These are phyloP conservation scores for Cotesia typhae DNA, from an alignment of 1,140 invertebrate species.

Conservation along the genomic window DNA sequence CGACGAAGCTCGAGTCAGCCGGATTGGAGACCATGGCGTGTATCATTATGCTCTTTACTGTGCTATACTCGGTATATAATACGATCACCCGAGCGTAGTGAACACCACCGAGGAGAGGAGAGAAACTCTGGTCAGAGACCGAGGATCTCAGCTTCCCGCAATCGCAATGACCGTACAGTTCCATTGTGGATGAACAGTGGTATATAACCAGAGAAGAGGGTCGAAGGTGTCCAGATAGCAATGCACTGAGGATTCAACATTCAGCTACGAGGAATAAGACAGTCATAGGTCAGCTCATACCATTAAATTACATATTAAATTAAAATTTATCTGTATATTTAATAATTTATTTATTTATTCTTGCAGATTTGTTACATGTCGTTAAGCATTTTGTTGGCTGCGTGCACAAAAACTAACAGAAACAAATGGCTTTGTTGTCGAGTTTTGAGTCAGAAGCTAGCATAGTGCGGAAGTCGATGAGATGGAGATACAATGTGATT, in stretches of 20 bases:
- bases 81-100: neutral
- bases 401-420: neutral
- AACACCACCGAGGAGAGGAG: neutral
- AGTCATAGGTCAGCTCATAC: neutral
- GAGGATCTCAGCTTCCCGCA: neutral
- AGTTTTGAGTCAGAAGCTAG: neutral
- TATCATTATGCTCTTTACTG: constrained; percentile 26
- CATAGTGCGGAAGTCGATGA: neutral
- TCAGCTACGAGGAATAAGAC: neutral
- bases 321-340: too few relatives aligned
- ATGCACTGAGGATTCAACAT: too few relatives aligned
- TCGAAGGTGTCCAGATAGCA: constrained; percentile 9
- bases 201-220: neutral
- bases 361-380: too few relatives aligned
- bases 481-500: too few relatives aligned
- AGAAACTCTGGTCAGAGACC: neutral
- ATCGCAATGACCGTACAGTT: too few relatives aligned
- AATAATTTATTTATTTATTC: too few relatives aligned
- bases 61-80: constrained; percentile 12
- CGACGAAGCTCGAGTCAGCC: constrained; percentile 20
- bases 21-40: constrained; percentile 22
- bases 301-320: too few relatives aligned
- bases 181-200: too few relatives aligned
- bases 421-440: neutral
- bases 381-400: too few relatives aligned